phyloP scores from a whole-genome alignment of 2,888 invertebrate species.

The Lomographa bimaculata region DNA sequence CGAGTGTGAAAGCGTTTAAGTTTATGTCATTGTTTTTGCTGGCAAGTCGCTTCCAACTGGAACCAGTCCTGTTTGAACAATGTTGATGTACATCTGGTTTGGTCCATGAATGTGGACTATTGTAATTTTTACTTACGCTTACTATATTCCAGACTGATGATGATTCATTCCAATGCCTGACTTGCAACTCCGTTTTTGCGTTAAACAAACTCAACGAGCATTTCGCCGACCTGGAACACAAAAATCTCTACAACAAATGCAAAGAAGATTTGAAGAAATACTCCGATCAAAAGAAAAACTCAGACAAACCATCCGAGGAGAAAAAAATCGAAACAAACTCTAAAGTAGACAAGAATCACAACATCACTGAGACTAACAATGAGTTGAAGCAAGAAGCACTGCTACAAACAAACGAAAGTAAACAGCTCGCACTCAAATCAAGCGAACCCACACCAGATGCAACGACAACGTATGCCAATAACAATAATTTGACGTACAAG shows the following conservation, averaged over 20 bases:
- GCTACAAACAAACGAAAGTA: neutral
- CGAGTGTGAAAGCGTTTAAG: too few relatives aligned
- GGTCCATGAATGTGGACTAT: too few relatives aligned
- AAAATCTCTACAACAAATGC: conserved; percentile 26
- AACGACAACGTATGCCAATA: conserved; percentile 31
- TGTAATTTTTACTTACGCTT: too few relatives aligned
- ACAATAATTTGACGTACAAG: conserved; percentile 39
- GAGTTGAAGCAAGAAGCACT: neutral
- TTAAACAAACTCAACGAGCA: conserved; percentile 35
- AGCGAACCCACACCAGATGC: conserved; percentile 6
- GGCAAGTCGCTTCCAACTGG: too few relatives aligned
- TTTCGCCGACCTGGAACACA: conserved; percentile 41
- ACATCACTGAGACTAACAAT: neutral
- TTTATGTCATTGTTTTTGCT: too few relatives aligned
- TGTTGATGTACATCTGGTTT: too few relatives aligned
- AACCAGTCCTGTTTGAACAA: too few relatives aligned
- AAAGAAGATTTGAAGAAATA: conserved; percentile 23
- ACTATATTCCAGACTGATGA: conserved; percentile 44
- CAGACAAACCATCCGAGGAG: neutral
- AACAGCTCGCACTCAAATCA: neutral
- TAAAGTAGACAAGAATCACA: conserved; percentile 4
- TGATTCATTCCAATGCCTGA: conserved; percentile 46
- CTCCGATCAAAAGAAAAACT: neutral
- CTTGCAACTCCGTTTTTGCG: conserved; percentile 47
- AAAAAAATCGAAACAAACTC: neutral